phyloP scores from a whole-genome alignment of 1,140 invertebrate genomes.

The Drosophila serrata region DNA sequence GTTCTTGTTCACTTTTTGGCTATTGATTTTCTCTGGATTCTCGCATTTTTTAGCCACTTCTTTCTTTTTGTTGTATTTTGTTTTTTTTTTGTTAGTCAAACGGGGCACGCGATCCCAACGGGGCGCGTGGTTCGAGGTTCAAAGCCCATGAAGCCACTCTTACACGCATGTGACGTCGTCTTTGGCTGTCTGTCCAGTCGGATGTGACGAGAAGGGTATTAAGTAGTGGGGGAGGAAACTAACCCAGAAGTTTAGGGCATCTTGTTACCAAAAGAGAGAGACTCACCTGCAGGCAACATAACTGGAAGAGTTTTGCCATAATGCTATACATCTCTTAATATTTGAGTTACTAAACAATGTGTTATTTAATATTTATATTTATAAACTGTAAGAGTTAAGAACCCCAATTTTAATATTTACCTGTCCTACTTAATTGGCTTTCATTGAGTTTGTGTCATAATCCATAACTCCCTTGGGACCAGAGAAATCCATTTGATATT shows the following conservation, averaged over 20 bases:
- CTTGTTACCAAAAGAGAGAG: background rate
- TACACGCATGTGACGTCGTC: slow-evolving; percentile 48
- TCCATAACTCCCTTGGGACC: background rate
- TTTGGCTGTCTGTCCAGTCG: slow-evolving; percentile 57
- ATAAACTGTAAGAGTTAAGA: background rate
- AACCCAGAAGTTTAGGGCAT: background rate
- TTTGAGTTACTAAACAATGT: no score
- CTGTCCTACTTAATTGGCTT: background rate
- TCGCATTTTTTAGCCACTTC: slow-evolving; percentile 13
- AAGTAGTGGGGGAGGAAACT: background rate
- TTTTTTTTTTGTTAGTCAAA: background rate
- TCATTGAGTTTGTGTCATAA: no score
- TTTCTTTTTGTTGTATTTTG: background rate
- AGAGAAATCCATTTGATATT: slow-evolving; percentile 11
- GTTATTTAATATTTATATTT: background rate
- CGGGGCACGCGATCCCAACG: slow-evolving; percentile 53
- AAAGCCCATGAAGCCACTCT: slow-evolving; percentile 16
- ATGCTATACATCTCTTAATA: no score
- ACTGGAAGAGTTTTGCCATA: background rate
- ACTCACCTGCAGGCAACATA: background rate
- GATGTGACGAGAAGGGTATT: slow-evolving; percentile 44
- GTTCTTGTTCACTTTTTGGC: slow-evolving; percentile 35
- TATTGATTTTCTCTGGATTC: slow-evolving; percentile 52
- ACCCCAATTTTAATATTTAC: background rate
- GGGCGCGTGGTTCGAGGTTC: slow-evolving; percentile 14